These are phyloP conservation scores for Apteryx mantelli DNA, from an alignment of 2,113 vertebrate species.

Conservation along the genomic window DNA sequence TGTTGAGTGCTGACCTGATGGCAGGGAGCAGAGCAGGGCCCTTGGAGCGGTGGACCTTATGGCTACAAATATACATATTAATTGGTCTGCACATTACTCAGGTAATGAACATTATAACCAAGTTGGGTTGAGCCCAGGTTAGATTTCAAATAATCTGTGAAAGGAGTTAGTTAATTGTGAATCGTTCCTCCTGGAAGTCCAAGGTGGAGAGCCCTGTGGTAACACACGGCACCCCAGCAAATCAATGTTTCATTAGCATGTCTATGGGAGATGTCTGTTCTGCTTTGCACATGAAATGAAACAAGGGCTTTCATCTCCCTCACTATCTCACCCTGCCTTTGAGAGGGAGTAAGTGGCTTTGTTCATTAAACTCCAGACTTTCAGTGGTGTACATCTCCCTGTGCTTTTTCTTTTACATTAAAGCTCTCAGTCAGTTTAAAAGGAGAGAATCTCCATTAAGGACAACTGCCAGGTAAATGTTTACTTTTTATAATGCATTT, in stretches of 20 bases:
- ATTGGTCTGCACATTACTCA: not conserved
- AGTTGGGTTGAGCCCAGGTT: not conserved
- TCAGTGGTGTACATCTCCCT: not conserved
- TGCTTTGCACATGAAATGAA: slow-evolving; percentile 85
- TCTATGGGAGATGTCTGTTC: slow-evolving; percentile 87
- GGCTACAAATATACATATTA: not conserved
- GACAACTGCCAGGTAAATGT: slow-evolving; percentile 27
- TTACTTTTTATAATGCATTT: slow-evolving; percentile 16
- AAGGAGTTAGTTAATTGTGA: slow-evolving; percentile 70
- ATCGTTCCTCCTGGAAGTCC: slow-evolving; percentile 55
- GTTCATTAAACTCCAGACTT: slow-evolving; percentile 62
- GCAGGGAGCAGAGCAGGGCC: not conserved
- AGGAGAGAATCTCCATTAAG: slow-evolving; percentile 27
- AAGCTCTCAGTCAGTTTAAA: slow-evolving; percentile 18
- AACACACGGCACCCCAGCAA: slow-evolving; percentile 69
- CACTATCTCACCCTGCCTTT: slow-evolving; percentile 29
- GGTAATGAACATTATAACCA: not conserved
- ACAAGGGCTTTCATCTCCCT: slow-evolving; percentile 63
- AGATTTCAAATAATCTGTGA: slow-evolving; percentile 46
- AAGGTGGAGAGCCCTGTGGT: slow-evolving; percentile 57
- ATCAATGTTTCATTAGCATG: slow-evolving; percentile 89
- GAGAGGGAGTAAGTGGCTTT: slow-evolving; percentile 50
- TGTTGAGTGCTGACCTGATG: not conserved
- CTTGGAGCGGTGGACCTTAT: not conserved
- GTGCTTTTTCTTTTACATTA: not conserved